Evolutionary conservation across 2,113 vertebrate species (phyloP), one percentile per base, ranked within the genome.

Genomic region (Mormyrus iriodes): DNA sequence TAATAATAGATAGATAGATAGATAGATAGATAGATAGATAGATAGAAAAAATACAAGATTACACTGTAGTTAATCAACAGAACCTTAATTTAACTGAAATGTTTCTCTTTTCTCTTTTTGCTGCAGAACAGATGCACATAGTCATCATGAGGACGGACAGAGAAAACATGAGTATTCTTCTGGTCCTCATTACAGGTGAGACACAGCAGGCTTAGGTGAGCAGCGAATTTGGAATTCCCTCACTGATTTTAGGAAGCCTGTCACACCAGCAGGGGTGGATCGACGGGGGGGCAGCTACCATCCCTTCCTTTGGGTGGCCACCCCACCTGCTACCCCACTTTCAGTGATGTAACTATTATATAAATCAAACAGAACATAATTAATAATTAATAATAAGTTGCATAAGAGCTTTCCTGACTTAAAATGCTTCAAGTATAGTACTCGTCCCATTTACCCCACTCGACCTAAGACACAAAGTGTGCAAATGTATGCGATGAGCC

Each of bases 181-280:
- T 91, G 44, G 85, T 91, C 85, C 89, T 92, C 42, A 89, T 93
- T 53, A 92, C 93, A 92, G 95, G 95, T 96, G 90, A 93, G 85
- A 87, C 24, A 58, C 35, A 39, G 21, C 1, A 51, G 27, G 6
- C 15, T 48, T 42, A n/a, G 27, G 5, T 46, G 15, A 44, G 6
- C 4, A 8, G 76, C 7, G 1, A 35, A 5, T 21, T 19, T 15
- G 21, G 19, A n/a, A 27, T 31, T 3, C 42, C 17, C 44, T 19
- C 15, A 79, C 8, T 76, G 73, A 8, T 39, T 3, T 17, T 1
- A 2, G 13, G 15, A 4, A 10, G 5, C 13, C 69, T 76, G n/a
- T 31, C 3, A 39, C 69, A 76, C 0, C 27, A 76, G 15, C 69
- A 39, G 69, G 0, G 73, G 73, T 42, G 12, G 12, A 17, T 42